Conservation (phyloP, 1,140 invertebrate genomes). For the Macrocentrus cingulum region DNA sequence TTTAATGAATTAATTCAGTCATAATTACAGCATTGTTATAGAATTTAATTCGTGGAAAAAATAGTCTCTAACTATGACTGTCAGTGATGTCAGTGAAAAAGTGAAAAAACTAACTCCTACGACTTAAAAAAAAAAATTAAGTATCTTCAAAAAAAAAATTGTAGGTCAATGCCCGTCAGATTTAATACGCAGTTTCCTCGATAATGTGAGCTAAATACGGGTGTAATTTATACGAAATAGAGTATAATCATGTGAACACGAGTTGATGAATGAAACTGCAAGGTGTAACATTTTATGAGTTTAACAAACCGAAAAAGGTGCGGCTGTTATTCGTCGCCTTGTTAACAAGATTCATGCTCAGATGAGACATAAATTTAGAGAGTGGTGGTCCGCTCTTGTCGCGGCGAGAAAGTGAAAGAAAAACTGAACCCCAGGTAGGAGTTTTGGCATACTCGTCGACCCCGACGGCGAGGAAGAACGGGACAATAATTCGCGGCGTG, state of each 20-base stretch:
- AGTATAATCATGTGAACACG: background rate
- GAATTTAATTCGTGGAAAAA: too few species aligned
- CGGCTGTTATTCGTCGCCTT: conserved; percentile 35
- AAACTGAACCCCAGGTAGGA: conserved; percentile 1
- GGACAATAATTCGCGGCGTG: conserved; percentile 25
- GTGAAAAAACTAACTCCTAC: too few species aligned
- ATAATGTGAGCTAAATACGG: too few species aligned
- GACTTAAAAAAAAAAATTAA: too few species aligned
- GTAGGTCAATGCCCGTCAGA: too few species aligned
- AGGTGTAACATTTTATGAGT: conserved; percentile 2
- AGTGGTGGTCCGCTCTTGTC: background rate
- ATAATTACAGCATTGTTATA: too few species aligned
- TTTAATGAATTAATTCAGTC: too few species aligned
- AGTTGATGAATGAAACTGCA: background rate
- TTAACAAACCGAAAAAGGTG: background rate
- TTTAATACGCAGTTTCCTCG: too few species aligned
- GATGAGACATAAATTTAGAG: conserved; percentile 12
- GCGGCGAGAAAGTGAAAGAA: conserved; percentile 9
- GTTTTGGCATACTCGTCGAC: conserved; percentile 9
- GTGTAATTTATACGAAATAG: conserved; percentile 2
- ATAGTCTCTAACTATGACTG: too few species aligned
- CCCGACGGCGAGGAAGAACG: conserved; percentile 13
- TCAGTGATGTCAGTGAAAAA: too few species aligned
- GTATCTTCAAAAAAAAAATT: too few species aligned
- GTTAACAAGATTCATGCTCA: conserved; percentile 36